Evolutionary conservation across 2,113 vertebrate species (phyloP).

Genomic region (Geothlypis trichas): DNA sequence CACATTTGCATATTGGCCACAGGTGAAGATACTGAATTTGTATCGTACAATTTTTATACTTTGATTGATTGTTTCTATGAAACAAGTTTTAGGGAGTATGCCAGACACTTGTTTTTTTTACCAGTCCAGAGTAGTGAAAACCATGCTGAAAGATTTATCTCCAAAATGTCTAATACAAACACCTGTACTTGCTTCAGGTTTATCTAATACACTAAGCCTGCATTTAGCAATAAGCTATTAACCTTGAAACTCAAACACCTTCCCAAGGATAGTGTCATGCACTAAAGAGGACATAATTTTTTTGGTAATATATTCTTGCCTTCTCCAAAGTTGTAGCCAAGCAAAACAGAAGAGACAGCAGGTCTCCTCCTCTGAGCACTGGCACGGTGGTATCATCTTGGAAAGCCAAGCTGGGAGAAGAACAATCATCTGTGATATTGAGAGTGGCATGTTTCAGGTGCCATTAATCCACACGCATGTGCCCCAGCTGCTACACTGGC

Average conservation of each 20-base stretch:
- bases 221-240: not conserved
- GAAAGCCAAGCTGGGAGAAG: constrained; percentile 58
- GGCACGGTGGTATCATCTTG: not conserved
- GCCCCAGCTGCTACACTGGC: constrained; percentile 43
- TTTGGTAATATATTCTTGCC: not conserved
- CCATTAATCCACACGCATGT: constrained; percentile 12
- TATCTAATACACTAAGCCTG: not conserved
- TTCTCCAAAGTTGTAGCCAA: constrained; percentile 30
- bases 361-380: constrained; percentile 51
- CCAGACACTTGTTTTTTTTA: not conserved
- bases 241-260: constrained; percentile 14
- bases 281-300: constrained; percentile 22
- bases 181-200: not conserved
- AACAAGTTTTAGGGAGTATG: not conserved
- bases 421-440: constrained; percentile 43
- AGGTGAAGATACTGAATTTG: not conserved
- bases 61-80: not conserved
- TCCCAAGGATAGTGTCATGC: not conserved
- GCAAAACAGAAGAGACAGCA: constrained; percentile 58
- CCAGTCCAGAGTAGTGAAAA: not conserved
- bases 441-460: constrained; percentile 50
- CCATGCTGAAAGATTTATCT: not conserved
- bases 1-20: not conserved
- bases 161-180: not conserved
- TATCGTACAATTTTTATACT: not conserved